Percentiles rank a stretch among this genome's conserved stretches.
These are phyloP conservation scores for Pseudococcus viburni DNA, from an alignment of 2,888 invertebrate species.

Conservation along the genomic window DNA sequence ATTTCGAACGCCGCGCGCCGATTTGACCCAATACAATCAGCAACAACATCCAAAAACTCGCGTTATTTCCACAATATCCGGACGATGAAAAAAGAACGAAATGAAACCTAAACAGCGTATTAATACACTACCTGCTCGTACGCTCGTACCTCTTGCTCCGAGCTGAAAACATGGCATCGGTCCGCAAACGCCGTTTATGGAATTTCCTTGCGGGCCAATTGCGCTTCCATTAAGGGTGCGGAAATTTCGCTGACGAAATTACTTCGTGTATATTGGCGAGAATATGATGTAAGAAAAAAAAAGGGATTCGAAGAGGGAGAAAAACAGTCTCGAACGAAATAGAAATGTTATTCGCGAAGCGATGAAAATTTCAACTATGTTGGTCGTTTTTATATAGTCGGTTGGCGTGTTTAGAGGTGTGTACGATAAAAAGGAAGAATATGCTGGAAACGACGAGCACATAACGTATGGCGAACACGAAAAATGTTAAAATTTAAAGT, in stretches of 20 bases:
- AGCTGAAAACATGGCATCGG: slow-evolving; percentile 20
- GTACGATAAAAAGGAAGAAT: background rate
- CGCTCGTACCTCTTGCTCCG: background rate
- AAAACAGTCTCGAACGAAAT: slow-evolving; percentile 30
- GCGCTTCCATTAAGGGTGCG: slow-evolving; percentile 28
- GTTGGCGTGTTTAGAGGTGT: background rate
- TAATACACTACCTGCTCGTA: background rate
- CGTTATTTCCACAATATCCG: background rate
- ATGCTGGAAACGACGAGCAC: background rate
- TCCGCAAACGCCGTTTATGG: slow-evolving; percentile 2
- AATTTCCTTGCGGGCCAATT: background rate
- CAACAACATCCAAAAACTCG: background rate
- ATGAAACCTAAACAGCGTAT: slow-evolving; percentile 5
- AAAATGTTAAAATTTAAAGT: slow-evolving; percentile 23
- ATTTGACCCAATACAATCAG: background rate
- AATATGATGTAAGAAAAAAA: background rate
- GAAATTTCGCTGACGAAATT: slow-evolving; percentile 42
- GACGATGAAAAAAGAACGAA: background rate
- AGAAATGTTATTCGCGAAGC: slow-evolving; percentile 10
- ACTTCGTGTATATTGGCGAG: background rate
- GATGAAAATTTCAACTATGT: slow-evolving; percentile 36
- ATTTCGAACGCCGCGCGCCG: background rate
- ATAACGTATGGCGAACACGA: background rate
- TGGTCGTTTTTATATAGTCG: slow-evolving; percentile 12
- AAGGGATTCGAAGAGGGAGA: background rate